Evolutionary conservation across 2,113 vertebrate genomes (phyloP), one percentile per base, ranked within the genome.

Genomic region (Sapajus apella): DNA sequence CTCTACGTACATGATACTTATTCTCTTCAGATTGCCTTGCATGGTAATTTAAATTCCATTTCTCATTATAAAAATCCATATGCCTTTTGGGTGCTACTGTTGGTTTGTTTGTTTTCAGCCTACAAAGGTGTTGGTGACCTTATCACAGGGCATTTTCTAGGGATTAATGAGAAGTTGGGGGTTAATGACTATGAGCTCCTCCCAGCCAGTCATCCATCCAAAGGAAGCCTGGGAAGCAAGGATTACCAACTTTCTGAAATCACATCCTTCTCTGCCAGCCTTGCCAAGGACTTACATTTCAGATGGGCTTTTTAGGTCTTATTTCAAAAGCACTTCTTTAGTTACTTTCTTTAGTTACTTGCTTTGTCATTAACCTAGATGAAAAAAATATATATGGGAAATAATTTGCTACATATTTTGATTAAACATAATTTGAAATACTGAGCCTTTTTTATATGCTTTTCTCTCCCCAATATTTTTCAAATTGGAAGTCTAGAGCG

Each of bases 21-120:
- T 93, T 97, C 30, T 95, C 56, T 94, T 87, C 14, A 68, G 40
- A 73, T 55, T 90, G 21, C 25, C n/a, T 76, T 66, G 23, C 21
- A n/a, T 85, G 27, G 13, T 50, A 73, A 93, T 85, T 97, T 89
- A 87, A 97, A 96, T 91, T 91, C 25, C 52, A 97, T 84, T 66
- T 47, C 76, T 97, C 80, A 90, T 94, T 96, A 79, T 11, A 82
- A 96, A 97, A 97, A 94, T 92, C 93, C 68, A 88, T 86, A 92
- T 82, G 52, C 50, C 72, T 97, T 97, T 85, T 95, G 86, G 50
- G 64, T 82, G 2, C 27, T 89, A 20, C 66, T 85, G 55, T 80
- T 96, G n/a, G 17, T 87, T 96, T 88, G 77, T 97, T 97, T 96
- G 52, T 96, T 97, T 95, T 95, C 87, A 96, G 27, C 52, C 25